Percentiles rank a stretch among this genome's conserved stretches.
Conservation (phyloP, 2,888 invertebrate species). For the Koerneria pararmatus region DNA sequence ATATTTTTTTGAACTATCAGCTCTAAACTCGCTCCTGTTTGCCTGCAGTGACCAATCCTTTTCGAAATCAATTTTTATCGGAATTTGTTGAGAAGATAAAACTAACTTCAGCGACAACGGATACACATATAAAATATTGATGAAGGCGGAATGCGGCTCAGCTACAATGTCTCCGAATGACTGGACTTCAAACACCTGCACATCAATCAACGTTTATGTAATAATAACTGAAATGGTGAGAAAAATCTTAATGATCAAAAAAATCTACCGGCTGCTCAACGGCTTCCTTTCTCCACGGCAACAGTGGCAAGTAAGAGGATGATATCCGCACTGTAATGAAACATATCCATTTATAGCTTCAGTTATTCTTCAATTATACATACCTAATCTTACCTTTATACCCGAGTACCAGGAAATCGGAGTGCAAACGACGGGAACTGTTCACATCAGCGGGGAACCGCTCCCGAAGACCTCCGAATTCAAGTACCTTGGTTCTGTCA, state of each 20-base stretch:
- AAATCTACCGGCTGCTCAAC: background rate
- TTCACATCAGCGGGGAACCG: no score
- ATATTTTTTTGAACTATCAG: no score
- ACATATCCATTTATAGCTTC: no score
- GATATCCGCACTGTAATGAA: constrained; percentile 77
- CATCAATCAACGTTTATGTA: constrained; percentile 62
- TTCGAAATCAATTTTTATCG: no score
- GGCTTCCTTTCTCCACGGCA: constrained; percentile 40
- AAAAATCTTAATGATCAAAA: background rate
- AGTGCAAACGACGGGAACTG: no score
- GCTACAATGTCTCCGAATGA: constrained; percentile 69
- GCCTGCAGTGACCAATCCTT: no score
- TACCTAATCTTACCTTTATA: no score
- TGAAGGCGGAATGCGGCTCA: constrained; percentile 75
- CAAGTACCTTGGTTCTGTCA: no score
- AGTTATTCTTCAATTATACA: no score
- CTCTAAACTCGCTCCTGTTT: no score
- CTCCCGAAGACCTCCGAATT: no score
- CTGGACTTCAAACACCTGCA: constrained; percentile 77
- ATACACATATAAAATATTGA: constrained; percentile 87
- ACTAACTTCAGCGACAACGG: constrained; percentile 67
- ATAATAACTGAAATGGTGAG: background rate
- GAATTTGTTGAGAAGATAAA: background rate
- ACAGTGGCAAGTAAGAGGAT: constrained; percentile 75
- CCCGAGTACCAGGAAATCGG: no score